A percentile compares a stretch with the other conserved stretches of the same genome.
These are phyloP conservation scores for Macropodus opercularis DNA, from an alignment of 2,797 vertebrate species.

Conservation along the genomic window DNA sequence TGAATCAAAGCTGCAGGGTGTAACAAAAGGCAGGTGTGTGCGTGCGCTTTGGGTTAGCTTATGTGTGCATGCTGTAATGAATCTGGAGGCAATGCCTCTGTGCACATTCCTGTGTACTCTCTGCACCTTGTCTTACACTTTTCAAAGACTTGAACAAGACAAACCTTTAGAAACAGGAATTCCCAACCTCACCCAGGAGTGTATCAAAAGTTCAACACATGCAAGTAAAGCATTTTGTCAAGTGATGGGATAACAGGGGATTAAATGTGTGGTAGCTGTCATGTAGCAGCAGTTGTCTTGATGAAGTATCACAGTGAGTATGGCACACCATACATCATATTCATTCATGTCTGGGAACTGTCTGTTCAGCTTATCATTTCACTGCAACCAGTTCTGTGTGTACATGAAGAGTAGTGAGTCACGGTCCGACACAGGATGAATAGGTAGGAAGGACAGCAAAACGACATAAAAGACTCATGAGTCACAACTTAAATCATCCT, in stretches of 20 bases:
- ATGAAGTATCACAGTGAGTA: background rate
- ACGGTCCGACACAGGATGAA: constrained; percentile 43
- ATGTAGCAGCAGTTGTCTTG: background rate
- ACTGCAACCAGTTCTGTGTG: constrained; percentile 13
- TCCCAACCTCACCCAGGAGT: constrained; percentile 15
- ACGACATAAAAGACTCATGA: constrained; percentile 56
- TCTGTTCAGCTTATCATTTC: constrained; percentile 49
- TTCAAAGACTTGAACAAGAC: constrained; percentile 11
- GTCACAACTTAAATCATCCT: constrained; percentile 46
- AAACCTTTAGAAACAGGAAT: constrained; percentile 15
- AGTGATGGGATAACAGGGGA: constrained; percentile 4
- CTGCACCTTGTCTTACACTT: constrained; percentile 50
- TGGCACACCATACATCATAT: constrained; percentile 51
- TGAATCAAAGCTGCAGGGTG: constrained; percentile 2
- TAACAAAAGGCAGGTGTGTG: background rate
- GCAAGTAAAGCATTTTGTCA: constrained; percentile 1
- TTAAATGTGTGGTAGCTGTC: constrained; percentile 25
- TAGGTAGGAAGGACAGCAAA: constrained; percentile 29
- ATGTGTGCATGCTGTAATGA: constrained; percentile 19
- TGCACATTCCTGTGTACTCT: constrained; percentile 57
- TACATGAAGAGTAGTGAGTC: constrained; percentile 45
- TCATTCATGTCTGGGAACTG: constrained; percentile 46
- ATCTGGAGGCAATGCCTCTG: constrained; percentile 30
- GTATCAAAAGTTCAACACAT: constrained; percentile 25
- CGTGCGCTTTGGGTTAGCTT: too few species aligned